Percentiles rank a stretch among this genome's conserved stretches.
phyloP scores from a whole-genome alignment of 2,113 vertebrate genomes.

The Rhabdornis inornatus region DNA sequence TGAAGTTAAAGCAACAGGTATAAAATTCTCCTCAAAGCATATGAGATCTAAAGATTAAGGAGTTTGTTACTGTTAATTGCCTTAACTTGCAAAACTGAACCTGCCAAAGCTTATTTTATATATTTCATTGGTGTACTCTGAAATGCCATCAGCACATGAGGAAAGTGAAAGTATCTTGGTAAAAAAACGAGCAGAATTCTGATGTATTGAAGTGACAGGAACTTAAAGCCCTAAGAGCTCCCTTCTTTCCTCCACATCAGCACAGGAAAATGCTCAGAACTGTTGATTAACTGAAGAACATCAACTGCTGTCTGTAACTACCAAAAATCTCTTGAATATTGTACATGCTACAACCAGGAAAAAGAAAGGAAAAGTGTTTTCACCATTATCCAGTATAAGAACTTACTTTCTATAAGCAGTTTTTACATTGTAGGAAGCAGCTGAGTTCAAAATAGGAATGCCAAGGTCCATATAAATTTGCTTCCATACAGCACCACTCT shows the following conservation, averaged over 20 bases:
- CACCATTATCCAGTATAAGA: neutral
- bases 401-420: slow-evolving; percentile 98
- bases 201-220: neutral
- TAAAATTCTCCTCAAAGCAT: neutral
- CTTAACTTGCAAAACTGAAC: neutral
- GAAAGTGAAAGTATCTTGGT: neutral
- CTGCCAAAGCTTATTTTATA: neutral
- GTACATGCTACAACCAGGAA: neutral
- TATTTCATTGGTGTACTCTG: neutral
- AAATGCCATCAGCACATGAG: neutral
- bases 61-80: neutral
- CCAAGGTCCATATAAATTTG: slow-evolving; percentile 99
- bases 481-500: slow-evolving; percentile 97
- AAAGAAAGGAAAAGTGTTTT: neutral
- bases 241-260: neutral
- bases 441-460: slow-evolving; percentile 97
- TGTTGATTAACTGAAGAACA: neutral
- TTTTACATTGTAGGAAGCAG: slow-evolving; percentile 98
- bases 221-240: neutral
- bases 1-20: neutral
- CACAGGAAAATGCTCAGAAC: neutral
- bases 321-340: neutral
- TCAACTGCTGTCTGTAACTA: neutral
- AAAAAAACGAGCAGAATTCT: neutral
- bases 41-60: neutral